phyloP scores from a whole-genome alignment of 2,797 vertebrate species.

The Odontamblyopus rebecca region DNA sequence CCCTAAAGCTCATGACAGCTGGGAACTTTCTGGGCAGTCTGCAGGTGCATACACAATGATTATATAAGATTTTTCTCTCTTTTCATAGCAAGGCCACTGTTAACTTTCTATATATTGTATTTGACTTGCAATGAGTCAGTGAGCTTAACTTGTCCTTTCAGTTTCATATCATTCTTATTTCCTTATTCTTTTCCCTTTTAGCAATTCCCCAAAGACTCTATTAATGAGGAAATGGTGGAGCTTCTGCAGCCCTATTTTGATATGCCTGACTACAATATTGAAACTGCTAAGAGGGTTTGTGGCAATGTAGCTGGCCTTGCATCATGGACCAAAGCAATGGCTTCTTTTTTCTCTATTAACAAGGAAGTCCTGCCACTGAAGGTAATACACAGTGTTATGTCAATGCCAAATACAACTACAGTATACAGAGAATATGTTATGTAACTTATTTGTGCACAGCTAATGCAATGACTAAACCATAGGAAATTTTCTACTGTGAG shows the following conservation, averaged over 20 bases:
- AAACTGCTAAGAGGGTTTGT: constrained; percentile 92
- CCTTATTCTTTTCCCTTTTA: constrained; percentile 48
- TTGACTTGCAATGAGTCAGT: not conserved
- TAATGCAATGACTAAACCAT: not conserved
- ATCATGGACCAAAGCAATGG: constrained; percentile 98
- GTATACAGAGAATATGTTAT: not conserved
- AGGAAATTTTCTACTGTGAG: not conserved
- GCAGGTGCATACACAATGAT: constrained; percentile 52
- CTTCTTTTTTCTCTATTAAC: constrained; percentile 93
- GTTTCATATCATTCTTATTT: not conserved
- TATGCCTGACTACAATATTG: constrained; percentile 94
- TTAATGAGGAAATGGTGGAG: constrained; percentile 94
- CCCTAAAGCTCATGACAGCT: constrained; percentile 93
- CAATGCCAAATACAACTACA: not conserved
- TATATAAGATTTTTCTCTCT: not conserved
- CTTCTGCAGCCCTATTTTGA: constrained; percentile 91
- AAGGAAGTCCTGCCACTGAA: constrained; percentile 96
- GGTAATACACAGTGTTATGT: constrained; percentile 66
- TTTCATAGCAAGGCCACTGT: not conserved
- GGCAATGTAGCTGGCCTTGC: constrained; percentile 95
- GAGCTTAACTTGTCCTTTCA: not conserved
- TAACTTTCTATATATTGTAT: not conserved
- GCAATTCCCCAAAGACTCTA: constrained; percentile 96
- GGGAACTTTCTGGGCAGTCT: constrained; percentile 93
- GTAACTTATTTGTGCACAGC: not conserved